Base-by-base conservation (phyloP, 2,113 vertebrate genomes). In the Euleptes europaea region DNA sequence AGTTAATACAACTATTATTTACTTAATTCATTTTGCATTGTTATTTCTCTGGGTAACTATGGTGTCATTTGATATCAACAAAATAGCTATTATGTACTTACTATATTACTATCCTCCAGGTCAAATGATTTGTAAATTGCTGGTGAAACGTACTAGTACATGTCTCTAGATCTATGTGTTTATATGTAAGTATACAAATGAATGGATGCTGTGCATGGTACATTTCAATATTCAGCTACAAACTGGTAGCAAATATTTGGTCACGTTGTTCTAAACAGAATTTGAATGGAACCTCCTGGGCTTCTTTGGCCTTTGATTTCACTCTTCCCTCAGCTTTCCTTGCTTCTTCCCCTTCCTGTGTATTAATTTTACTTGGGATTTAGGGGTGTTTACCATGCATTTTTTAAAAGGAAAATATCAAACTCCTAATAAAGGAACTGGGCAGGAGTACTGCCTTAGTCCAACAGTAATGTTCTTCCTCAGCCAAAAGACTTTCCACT, bases 1-100 rank as follows among this genome's bases (percentile, higher is more conserved):
- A 80, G 35, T 72, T 69, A 65, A 73, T 80, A 65, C 40, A 80
- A 84, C 17, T 47, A 23, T 28, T 63, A 78, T 71, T 85, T 79
- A 79, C 26, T 71, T 67, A 63, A 72, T 85, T 47, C 40, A 79
- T 65, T 65, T 74, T 63, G 2, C 47, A 73, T 28, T 63, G 21
- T 65, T 85, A 73, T 65, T 80, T 63, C n/a, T 38, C 23, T 65
- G 67, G 44, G 44, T 74, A 80, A 84, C 15, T 28, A 31, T 38
- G 28, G 6, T 15, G 28, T 35, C 49, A 73, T 70, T 79, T 6
- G 35, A 69, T 70, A 71, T 81, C 70, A 85, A 72, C 79, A 63
- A 74, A 85, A 85, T 65, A 5, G 17, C 42, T 17, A 67, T 42
- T 75, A 26, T 75, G 40, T 23, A 26, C 60, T 75, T 65, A 86